A percentile compares a stretch with the other conserved stretches of the same genome.
Conservation (phyloP, 2,888 invertebrate species). For the Griposia aprilina region DNA sequence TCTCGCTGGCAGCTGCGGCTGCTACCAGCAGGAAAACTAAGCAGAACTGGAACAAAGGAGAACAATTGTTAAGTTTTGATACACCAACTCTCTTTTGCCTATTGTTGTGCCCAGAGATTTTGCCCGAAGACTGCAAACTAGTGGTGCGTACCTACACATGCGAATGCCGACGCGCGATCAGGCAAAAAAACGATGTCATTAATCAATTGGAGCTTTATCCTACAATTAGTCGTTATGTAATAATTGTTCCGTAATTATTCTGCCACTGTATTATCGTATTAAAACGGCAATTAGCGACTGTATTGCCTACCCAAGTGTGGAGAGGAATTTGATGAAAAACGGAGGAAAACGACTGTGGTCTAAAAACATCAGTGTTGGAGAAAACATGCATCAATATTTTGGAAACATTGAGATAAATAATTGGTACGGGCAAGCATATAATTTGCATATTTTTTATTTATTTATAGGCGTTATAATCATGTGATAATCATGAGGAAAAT, state of each 20-base stretch:
- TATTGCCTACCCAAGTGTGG: conserved; percentile 37
- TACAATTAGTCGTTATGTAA: conserved; percentile 27
- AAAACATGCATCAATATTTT: background rate
- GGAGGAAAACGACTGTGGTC: conserved; percentile 15
- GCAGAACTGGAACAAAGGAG: conserved; percentile 90
- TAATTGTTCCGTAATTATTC: conserved; percentile 41
- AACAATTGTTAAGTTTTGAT: conserved; percentile 4
- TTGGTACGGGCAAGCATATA: background rate
- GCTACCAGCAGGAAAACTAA: conserved; percentile 94
- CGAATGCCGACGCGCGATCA: background rate
- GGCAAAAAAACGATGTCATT: conserved; percentile 1
- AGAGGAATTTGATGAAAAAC: conserved; percentile 49
- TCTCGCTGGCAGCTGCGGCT: conserved; percentile 93
- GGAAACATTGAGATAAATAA: conserved; percentile 15
- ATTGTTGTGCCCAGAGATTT: too few species aligned
- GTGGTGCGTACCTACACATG: background rate
- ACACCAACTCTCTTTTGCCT: background rate
- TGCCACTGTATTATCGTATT: conserved; percentile 17
- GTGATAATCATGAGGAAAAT: background rate
- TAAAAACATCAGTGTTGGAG: conserved; percentile 18
- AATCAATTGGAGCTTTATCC: conserved; percentile 18
- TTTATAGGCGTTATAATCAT: background rate
- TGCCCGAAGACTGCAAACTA: background rate
- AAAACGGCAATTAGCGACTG: conserved; percentile 25
- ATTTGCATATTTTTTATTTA: background rate